These are phyloP conservation scores for Neotoma lepida DNA, from an alignment of 2,113 vertebrate genomes.

Conservation along the genomic window DNA sequence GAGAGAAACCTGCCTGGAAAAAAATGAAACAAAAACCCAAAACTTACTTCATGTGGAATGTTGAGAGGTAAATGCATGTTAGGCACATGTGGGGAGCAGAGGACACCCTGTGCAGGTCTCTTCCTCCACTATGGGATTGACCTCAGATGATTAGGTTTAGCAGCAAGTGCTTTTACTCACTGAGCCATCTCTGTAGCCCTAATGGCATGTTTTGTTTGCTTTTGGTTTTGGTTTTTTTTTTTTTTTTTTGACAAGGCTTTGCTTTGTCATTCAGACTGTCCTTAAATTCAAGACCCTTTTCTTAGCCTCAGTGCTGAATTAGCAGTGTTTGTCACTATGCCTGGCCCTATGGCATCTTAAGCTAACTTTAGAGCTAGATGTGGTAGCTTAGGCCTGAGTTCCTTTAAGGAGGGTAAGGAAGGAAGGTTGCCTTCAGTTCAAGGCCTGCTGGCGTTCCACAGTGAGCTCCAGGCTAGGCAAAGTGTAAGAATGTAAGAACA, in stretches of 20 bases:
- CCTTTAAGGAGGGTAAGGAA: not conserved
- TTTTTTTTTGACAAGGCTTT: not conserved
- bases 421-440: not conserved
- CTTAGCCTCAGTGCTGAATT: not conserved
- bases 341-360: not conserved
- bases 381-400: not conserved
- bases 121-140: not conserved
- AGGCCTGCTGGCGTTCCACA: not conserved
- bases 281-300: not conserved
- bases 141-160: not conserved
- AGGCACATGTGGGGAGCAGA: not conserved
- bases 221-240: not conserved
- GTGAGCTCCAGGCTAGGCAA: not conserved
- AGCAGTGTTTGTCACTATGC: no score
- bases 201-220: not conserved
- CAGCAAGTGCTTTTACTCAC: not conserved
- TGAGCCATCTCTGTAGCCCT: not conserved
- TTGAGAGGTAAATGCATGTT: not conserved
- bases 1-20: not conserved
- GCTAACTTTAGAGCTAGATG: not conserved
- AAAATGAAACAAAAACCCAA: not conserved
- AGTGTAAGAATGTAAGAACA: not conserved
- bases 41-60: not conserved
- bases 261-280: not conserved
- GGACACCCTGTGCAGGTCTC: not conserved